Evolutionary conservation across 1,140 invertebrate species (phyloP), one percentile per base, ranked within the genome.

Genomic region (Euborellia annulipes): DNA sequence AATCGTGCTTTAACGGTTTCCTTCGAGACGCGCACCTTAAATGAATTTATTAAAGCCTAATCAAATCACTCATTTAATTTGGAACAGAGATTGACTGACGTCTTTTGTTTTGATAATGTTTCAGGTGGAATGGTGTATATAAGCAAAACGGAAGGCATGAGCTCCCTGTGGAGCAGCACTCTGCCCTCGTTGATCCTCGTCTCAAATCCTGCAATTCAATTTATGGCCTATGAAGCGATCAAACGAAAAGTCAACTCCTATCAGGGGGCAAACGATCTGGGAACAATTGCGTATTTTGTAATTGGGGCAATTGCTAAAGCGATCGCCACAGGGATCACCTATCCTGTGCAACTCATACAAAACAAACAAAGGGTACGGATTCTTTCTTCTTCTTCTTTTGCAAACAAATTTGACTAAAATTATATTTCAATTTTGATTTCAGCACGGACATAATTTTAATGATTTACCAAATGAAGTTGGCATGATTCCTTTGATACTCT

Each of bases 341-440:
- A 93, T 66, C 89, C 89, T 1, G 57, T 93, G 37, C 88, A 92
- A 62, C 55, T 92, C 43, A 69, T 88, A n/a, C 88, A 93, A 62
- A 78, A 82, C 1, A 78, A 83, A 59, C 69, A 85, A 11, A 72
- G 88, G 56, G 78, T 73, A 66, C 66, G 54, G 58, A 18, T 11
- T 34, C 39, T 38, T 21, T 43, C 6, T 17, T 17, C 4, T 38
- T 16, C n/a, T 6, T 17, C n/a, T 40, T 7, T 41, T n/a, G 3
- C 17, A 14, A 46, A 41, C 36, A 40, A 41, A 11, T 27, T 41
- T 39, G 37, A 44, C 27, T 54, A 50, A 17, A 13, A 9, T 20
- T 13, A 36, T 51, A 9, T 27, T 52, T 37, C 42, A 45, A 36
- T 39, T 44, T 21, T n/a, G n/a, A n/a, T 60, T 58, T 18, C 54